Evolutionary conservation across 2,797 vertebrate species (phyloP).

Genomic region (Schizothorax lantsangensis): DNA sequence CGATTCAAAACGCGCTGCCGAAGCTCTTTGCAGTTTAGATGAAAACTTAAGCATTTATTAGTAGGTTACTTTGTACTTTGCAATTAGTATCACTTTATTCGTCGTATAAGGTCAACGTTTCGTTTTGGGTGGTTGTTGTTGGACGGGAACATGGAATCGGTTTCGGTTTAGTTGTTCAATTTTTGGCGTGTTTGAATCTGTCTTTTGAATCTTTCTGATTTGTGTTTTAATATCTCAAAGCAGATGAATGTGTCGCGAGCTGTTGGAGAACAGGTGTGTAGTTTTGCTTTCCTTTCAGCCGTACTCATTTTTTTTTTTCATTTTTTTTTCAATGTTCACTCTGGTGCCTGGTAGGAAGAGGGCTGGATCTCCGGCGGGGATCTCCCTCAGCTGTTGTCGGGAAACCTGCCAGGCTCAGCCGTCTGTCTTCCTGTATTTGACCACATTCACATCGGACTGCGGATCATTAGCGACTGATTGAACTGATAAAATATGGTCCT

Average conservation of each 20-base stretch:
- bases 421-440: slow-evolving; percentile 43
- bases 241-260: background rate
- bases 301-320: slow-evolving; percentile 26
- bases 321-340: slow-evolving; percentile 5
- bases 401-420: slow-evolving; percentile 48
- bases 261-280: slow-evolving; percentile 18
- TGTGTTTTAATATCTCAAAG: background rate
- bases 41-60: background rate
- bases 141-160: slow-evolving; percentile 5
- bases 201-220: background rate
- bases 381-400: slow-evolving; percentile 61
- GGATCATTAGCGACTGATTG: background rate
- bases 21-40: background rate
- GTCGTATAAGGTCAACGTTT: background rate
- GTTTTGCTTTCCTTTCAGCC: slow-evolving; percentile 36
- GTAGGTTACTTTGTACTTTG: background rate
- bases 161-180: slow-evolving; percentile 4
- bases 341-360: slow-evolving; percentile 50
- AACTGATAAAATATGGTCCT: background rate
- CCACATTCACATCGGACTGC: slow-evolving; percentile 24
- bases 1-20: background rate
- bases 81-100: background rate
- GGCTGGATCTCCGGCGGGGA: slow-evolving; percentile 55
- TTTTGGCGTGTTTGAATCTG: background rate
- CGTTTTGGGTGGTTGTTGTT: background rate